These are phyloP conservation scores for Chorisops tibialis DNA, from an alignment of 2,888 invertebrate genomes.

Conservation along the genomic window DNA sequence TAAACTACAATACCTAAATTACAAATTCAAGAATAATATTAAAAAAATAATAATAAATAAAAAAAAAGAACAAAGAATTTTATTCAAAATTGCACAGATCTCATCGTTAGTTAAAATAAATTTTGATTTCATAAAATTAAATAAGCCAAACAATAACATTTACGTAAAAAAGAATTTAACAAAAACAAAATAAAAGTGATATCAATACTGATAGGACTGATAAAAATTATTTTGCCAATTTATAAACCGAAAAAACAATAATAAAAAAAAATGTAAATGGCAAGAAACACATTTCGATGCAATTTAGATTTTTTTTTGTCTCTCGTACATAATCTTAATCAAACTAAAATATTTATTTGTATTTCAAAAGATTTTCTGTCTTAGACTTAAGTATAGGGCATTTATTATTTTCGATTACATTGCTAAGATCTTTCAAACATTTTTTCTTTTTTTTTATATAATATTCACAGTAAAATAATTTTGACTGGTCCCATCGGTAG, in stretches of 20 bases:
- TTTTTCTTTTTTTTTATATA: neutral
- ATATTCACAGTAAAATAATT: slow-evolving; percentile 44
- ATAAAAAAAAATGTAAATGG: neutral
- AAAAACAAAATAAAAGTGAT: neutral
- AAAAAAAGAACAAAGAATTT: slow-evolving; percentile 10
- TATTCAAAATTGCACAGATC: slow-evolving; percentile 14
- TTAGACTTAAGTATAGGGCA: too few relatives aligned
- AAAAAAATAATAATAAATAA: slow-evolving; percentile 9
- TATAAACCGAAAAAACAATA: neutral
- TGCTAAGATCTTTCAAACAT: neutral
- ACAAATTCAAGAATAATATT: neutral
- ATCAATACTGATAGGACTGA: neutral
- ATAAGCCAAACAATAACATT: slow-evolving; percentile 11
- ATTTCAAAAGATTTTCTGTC: too few relatives aligned
- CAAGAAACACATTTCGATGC: slow-evolving; percentile 2
- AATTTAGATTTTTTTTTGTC: too few relatives aligned
- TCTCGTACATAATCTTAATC: too few relatives aligned
- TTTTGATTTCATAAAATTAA: neutral
- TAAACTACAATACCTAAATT: too few relatives aligned
- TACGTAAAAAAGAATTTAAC: neutral
- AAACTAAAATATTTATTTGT: too few relatives aligned
- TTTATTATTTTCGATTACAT: neutral
- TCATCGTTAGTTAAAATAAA: neutral
- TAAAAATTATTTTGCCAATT: neutral
- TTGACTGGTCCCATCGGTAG: slow-evolving; percentile 78